Evolutionary conservation across 2,113 vertebrate species (phyloP), one percentile per base, ranked within the genome.

Genomic region (Semicossyphus pulcher): DNA sequence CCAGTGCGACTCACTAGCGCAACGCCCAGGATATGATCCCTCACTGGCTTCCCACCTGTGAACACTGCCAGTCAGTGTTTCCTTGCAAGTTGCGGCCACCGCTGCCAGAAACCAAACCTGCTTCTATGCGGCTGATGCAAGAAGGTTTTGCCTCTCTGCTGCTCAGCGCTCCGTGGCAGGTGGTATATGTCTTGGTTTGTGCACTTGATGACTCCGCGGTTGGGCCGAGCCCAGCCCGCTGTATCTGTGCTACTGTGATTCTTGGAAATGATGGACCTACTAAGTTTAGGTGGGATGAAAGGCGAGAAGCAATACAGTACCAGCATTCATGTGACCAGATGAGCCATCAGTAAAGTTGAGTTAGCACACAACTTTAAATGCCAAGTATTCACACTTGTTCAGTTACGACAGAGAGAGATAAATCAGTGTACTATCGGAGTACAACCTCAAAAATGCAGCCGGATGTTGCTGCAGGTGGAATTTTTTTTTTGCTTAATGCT

Each of bases 221-320:
- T 87, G 86, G 78, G 78, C 20, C 8, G 4, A 29, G 65, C 60
- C 80, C 79, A 81, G 56, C 36, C 76, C 14, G 18, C 60, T 78
- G 80, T 81, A 75, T 89, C 60, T 74, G 83, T 36, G 58, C 81
- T 57, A 32, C 49, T 42, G 66, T 62, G 65, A 52, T 91, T 91
- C 88, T 84, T 89, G 83, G 91, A 89, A 91, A 82, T 9, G 72
- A 53, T 76, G 76, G 51, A 70, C 86, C 80, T 68, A 53, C 89
- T 93, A 91, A 89, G 77, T 92, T 92, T 88, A 88, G 88, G 51
- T 11, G 42, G 65, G 31, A 44, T 73, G 90, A 84, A 90, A 89
- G 72, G 4, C 37, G 88, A 92, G 86, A 89, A 49, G 73, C 67
- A 47, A 68, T 86, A 85, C 85, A 74, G 86, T 90, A 88, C 63